Percentiles rank a stretch among this genome's conserved stretches.
phyloP scores from a whole-genome alignment of 1,140 invertebrate genomes.

The Cyphomyrmex costatus region DNA sequence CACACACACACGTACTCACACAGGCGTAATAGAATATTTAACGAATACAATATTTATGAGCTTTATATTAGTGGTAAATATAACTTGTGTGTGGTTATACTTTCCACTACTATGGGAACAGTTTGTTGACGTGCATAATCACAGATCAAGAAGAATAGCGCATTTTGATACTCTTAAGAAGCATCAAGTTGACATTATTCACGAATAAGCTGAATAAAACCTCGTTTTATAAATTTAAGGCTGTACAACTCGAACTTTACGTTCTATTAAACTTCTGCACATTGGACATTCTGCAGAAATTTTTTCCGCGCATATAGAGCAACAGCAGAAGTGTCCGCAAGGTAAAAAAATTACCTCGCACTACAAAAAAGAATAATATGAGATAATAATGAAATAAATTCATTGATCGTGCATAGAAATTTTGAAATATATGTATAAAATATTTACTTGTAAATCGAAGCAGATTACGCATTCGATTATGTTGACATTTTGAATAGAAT shows the following conservation, averaged over 20 bases:
- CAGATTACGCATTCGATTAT: conserved; percentile 93
- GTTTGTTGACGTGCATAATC: conserved; percentile 36
- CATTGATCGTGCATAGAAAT: neutral
- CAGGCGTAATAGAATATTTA: neutral
- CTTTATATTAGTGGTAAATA: conserved; percentile 48
- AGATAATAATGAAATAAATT: conserved; percentile 7
- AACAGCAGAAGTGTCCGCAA: conserved; percentile 95
- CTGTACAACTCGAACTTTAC: conserved; percentile 89
- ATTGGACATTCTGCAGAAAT: conserved; percentile 91
- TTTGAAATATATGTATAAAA: neutral
- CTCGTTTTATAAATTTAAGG: conserved; percentile 78
- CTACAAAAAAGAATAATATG: conserved; percentile 86
- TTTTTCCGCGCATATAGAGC: conserved; percentile 89
- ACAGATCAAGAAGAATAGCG: conserved; percentile 39
- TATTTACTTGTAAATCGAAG: conserved; percentile 89
- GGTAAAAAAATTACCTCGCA: conserved; percentile 93
- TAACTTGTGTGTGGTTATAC: conserved; percentile 46
- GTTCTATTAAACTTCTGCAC: conserved; percentile 90
- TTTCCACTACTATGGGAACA: conserved; percentile 42
- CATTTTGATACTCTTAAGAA: conserved; percentile 3
- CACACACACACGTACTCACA: no score
- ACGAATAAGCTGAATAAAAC: conserved; percentile 36
- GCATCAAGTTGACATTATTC: conserved; percentile 20
- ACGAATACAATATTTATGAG: conserved; percentile 4
- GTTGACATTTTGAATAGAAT: conserved; percentile 74